These are phyloP conservation scores for Lysiphlebus fabarum DNA, from an alignment of 1,140 invertebrate genomes.

Conservation along the genomic window DNA sequence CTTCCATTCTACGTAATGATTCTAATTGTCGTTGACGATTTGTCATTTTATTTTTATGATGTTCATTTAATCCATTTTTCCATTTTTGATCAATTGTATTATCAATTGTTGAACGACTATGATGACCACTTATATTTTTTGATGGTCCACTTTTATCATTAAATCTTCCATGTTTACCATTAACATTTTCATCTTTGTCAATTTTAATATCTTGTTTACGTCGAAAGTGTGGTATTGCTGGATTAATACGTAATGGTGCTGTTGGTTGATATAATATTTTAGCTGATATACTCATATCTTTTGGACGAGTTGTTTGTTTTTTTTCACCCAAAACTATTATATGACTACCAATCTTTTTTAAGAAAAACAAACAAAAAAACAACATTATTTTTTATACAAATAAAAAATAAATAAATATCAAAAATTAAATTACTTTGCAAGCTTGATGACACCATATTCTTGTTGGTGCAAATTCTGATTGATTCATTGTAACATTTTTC, in stretches of 20 bases:
- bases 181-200: constrained; percentile 70
- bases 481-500: constrained; percentile 72
- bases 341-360: constrained; percentile 53
- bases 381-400: neutral
- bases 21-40: constrained; percentile 64
- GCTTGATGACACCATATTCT: constrained; percentile 92
- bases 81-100: too few relatives aligned
- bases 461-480: constrained; percentile 73
- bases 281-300: neutral
- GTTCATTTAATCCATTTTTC: constrained; percentile 28
- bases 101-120: too few relatives aligned
- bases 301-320: constrained; percentile 23
- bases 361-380: constrained; percentile 26
- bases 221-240: constrained; percentile 3
- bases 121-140: constrained; percentile 4
- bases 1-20: constrained; percentile 61
- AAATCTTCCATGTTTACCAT: constrained; percentile 65
- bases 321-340: constrained; percentile 53
- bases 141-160: constrained; percentile 34
- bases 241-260: neutral
- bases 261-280: constrained; percentile 8
- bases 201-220: constrained; percentile 28
- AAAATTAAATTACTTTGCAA: constrained; percentile 66
- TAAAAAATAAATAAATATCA: neutral
- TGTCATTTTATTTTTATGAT: constrained; percentile 47